These are phyloP conservation scores for Chionomys nivalis DNA, from an alignment of 2,113 vertebrate species.

Conservation along the genomic window DNA sequence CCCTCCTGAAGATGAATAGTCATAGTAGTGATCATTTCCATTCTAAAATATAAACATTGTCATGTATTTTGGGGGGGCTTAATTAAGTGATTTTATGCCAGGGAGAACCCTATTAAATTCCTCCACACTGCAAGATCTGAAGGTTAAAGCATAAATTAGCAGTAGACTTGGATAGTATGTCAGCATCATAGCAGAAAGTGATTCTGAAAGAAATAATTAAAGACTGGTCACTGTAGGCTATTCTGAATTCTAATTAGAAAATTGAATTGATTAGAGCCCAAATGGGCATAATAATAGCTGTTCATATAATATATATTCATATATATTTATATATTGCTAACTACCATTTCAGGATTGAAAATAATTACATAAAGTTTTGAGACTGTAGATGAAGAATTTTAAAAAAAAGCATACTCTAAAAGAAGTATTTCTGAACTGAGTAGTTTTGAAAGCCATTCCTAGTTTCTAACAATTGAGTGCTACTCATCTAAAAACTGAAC, in stretches of 20 bases:
- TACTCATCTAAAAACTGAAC: not conserved
- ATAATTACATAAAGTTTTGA: not conserved
- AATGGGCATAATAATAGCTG: not conserved
- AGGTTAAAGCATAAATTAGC: slow-evolving; percentile 21
- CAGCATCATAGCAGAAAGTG: not conserved
- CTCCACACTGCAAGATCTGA: not conserved
- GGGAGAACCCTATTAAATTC: not conserved
- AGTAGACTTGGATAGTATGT: not conserved
- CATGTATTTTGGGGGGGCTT: slow-evolving; percentile 19
- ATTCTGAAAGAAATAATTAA: not conserved
- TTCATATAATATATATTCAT: not conserved
- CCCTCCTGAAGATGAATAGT: not conserved
- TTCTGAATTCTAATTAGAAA: slow-evolving; percentile 16
- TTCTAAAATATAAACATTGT: slow-evolving; percentile 10
- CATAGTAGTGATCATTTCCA: not conserved
- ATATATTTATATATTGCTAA: not conserved
- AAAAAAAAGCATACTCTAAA: not conserved
- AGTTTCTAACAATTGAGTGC: not conserved
- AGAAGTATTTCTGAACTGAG: not conserved
- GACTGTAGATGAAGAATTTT: not conserved
- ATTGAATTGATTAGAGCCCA: not conserved
- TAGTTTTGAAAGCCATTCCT: not conserved
- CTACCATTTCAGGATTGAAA: not conserved
- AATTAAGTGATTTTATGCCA: not conserved
- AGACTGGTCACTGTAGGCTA: not conserved